Evolutionary conservation across 2,888 invertebrate species (phyloP), one percentile per base, ranked within the genome.

Genomic region (Syrphus vitripennis): DNA sequence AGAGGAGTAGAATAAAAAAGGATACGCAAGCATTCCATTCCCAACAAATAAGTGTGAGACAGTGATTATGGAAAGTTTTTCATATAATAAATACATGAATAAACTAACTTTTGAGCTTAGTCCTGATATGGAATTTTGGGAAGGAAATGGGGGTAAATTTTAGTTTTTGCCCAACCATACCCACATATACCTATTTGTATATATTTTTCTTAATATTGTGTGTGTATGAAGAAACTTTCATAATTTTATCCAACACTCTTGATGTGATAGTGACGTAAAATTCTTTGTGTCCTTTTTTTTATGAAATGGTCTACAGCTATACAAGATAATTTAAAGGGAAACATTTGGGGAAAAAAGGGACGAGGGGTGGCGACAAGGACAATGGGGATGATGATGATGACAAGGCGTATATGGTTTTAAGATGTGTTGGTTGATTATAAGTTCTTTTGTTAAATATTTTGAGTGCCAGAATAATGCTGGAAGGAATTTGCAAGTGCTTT

Each of bases 41-140:
- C n/a, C 53, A 42, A 26, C 24, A 55, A 55, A 29, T 12, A 55
- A 80, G 74, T 67, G 70, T 84, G 65, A 84, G 80, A 71, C 83
- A 80, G 83, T 84, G 83, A 84, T 84, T 84, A 75, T 63, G 57
- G 34, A 84, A 84, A 84, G 75, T 84, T 84, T 80, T 76, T 75
- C 65, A 55, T 55, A 75, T 42, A 78, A 75, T 71, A 83, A 83
- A 75, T 65, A 80, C 80, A 76, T 84, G 83, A 84, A 84, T 80
- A 80, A 31, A 65, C 45, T 65, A 65, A 84, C 71, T 84, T 84
- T 61, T 80, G 70, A 83, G 79, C 57, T 78, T 37, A 40, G 42
- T 29, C 65, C n/a, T 65, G 57, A 4, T 10, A n/a, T 29, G 29
- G 55, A 19, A 31, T 31, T 55, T 7, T n/a, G n/a, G n/a, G 42